Conservation (phyloP, 2,888 invertebrate genomes). For the Dicycla oo region DNA sequence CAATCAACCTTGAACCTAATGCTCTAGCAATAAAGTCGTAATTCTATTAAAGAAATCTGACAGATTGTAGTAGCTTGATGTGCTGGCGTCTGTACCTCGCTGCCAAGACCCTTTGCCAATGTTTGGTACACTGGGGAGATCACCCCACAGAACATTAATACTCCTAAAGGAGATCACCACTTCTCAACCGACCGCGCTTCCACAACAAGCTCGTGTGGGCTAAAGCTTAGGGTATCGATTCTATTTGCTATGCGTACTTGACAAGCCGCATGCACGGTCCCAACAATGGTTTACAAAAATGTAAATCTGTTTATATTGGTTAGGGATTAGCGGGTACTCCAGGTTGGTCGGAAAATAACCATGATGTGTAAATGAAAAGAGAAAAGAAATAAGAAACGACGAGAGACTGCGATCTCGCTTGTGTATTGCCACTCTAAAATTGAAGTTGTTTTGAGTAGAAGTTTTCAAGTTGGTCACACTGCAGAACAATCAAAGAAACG, state of each 20-base stretch:
- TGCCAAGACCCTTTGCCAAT: too few relatives aligned
- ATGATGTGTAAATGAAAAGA: neutral
- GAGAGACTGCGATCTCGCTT: too few relatives aligned
- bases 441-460: neutral
- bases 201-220: neutral
- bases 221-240: neutral
- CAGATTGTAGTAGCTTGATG: too few relatives aligned
- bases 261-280: neutral
- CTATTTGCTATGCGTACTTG: neutral
- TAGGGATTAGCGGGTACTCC: neutral
- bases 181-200: too few relatives aligned
- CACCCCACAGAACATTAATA: too few relatives aligned
- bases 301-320: neutral
- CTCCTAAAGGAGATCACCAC: too few relatives aligned
- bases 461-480: slow-evolving; percentile 30
- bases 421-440: slow-evolving; percentile 3
- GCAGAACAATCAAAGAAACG: neutral
- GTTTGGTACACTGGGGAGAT: neutral
- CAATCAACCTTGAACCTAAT: too few relatives aligned
- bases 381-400: neutral
- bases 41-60: too few relatives aligned
- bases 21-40: too few relatives aligned
- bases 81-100: too few relatives aligned
- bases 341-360: neutral
- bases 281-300: neutral